Conservation (phyloP, 2,113 vertebrate genomes). For the Nesospiza acunhae region DNA sequence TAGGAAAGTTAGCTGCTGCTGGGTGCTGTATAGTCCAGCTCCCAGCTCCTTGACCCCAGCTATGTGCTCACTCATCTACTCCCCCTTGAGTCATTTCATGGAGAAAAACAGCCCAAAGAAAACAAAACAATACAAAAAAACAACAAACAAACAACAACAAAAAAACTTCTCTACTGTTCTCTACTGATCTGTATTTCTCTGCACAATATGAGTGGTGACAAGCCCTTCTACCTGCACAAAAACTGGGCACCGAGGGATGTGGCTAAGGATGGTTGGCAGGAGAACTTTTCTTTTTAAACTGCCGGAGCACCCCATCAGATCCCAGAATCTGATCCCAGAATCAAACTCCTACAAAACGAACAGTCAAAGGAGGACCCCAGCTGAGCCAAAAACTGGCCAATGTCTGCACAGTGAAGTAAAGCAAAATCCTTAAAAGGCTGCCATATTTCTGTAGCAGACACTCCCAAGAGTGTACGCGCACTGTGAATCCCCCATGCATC, state of each 20-base stretch:
- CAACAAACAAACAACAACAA: too few relatives aligned
- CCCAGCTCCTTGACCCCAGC: neutral
- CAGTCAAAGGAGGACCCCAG: neutral
- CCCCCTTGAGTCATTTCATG: neutral
- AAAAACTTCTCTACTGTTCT: too few relatives aligned
- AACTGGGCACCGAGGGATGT: accelerated
- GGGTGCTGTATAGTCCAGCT: neutral
- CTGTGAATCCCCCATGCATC: accelerated
- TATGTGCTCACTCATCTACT: neutral
- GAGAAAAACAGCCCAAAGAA: neutral
- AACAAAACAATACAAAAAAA: neutral
- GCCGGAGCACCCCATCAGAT: neutral
- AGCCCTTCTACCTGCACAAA: neutral
- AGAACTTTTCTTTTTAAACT: neutral
- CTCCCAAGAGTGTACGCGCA: neutral
- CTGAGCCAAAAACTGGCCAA: neutral
- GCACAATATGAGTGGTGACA: neutral
- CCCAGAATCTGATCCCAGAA: neutral
- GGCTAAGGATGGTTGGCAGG: neutral
- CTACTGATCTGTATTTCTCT: neutral
- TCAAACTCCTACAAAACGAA: neutral
- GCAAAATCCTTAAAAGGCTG: neutral
- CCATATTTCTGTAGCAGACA: neutral
- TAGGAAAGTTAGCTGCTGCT: neutral
- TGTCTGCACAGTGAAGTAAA: neutral